phyloP scores from a whole-genome alignment of 2,888 invertebrate genomes.

The Tinea pellionella region DNA sequence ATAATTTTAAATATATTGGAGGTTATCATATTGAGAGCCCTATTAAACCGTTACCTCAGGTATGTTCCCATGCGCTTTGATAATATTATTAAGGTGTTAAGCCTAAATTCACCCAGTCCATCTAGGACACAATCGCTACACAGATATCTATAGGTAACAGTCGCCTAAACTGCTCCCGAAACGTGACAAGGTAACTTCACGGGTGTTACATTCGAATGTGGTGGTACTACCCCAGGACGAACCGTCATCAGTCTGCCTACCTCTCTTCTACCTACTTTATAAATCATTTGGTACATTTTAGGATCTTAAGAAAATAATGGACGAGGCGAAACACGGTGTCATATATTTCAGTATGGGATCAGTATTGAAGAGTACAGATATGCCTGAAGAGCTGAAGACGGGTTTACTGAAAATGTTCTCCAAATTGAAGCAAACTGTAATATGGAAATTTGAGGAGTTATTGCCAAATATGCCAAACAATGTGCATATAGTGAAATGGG shows the following conservation, averaged over 20 bases:
- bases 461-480: constrained; percentile 29
- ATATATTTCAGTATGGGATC: constrained; percentile 47
- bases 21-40: constrained; percentile 20
- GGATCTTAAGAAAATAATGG: constrained; percentile 41
- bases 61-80: constrained; percentile 19
- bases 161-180: no score
- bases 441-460: constrained; percentile 40
- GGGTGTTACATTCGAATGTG: no score
- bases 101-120: no score
- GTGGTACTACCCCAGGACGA: no score
- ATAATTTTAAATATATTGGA: constrained; percentile 19
- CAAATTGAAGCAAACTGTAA: constrained; percentile 33
- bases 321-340: constrained; percentile 33
- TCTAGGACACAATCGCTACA: no score
- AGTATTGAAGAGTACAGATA: constrained; percentile 29
- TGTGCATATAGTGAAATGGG: constrained; percentile 33
- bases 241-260: no score
- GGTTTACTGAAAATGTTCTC: constrained; percentile 29
- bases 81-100: no score
- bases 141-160: no score
- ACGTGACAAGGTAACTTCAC: no score
- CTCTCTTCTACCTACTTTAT: no score
- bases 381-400: constrained; percentile 27
- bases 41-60: constrained; percentile 34
- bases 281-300: constrained; percentile 17